Conservation (phyloP, 2,888 invertebrate genomes). For the Plemyria rubiginata region DNA sequence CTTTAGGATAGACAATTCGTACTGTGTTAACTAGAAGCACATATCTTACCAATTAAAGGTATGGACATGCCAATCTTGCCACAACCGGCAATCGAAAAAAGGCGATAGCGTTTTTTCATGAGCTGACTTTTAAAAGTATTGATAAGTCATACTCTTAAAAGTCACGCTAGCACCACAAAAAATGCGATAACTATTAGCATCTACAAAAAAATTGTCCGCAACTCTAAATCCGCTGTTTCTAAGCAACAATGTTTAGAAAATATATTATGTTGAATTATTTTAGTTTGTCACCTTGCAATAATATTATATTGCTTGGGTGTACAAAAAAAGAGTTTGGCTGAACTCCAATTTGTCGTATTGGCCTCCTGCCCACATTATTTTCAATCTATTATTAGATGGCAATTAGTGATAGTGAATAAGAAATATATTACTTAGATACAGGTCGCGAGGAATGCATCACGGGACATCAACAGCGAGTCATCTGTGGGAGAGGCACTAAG, state of each 20-base stretch:
- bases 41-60: background rate
- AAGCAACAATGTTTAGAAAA: conserved; percentile 13
- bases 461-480: conserved; percentile 61
- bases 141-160: background rate
- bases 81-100: background rate
- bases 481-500: conserved; percentile 52
- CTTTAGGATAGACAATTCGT: background rate
- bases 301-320: conserved; percentile 28
- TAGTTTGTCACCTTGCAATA: conserved; percentile 32
- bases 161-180: conserved; percentile 10
- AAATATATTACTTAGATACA: conserved; percentile 59
- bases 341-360: conserved; percentile 50
- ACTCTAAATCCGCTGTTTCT: conserved; percentile 19
- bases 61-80: background rate
- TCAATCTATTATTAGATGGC: conserved; percentile 49
- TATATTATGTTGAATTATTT: conserved; percentile 29
- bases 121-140: background rate
- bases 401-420: conserved; percentile 51
- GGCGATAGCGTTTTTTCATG: background rate
- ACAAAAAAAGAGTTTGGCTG: conserved; percentile 49
- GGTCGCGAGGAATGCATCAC: conserved; percentile 59
- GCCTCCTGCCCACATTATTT: conserved; percentile 50
- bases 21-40: background rate
- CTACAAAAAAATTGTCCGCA: background rate
- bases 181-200: conserved; percentile 7